A percentile compares a stretch with the other conserved stretches of the same genome.
Conservation (phyloP, 2,888 invertebrate species). For the Eupithecia subfuscata region DNA sequence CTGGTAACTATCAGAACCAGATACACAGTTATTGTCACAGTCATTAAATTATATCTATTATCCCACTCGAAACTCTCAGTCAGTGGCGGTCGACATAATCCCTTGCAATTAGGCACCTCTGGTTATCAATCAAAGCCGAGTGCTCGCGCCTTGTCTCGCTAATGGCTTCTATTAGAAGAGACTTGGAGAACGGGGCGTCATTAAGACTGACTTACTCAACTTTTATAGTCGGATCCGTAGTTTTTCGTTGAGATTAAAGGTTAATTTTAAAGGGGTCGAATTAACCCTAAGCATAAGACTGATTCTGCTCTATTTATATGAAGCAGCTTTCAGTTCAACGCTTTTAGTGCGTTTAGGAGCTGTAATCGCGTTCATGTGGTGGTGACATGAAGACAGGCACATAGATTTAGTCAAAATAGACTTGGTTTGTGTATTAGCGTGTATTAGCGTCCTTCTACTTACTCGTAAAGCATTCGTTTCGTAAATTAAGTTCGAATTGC, state of each 20-base stretch:
- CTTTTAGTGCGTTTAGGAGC: neutral
- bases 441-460: neutral
- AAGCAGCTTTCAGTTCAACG: neutral
- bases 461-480: neutral
- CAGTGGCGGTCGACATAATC: neutral
- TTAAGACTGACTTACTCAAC: neutral
- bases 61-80: neutral
- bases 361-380: neutral
- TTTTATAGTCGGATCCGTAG: constrained; percentile 2
- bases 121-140: constrained; percentile 34
- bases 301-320: neutral
- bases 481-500: neutral
- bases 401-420: no score
- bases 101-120: constrained; percentile 25
- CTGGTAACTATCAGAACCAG: constrained; percentile 1
- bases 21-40: neutral
- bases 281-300: neutral
- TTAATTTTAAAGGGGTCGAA: neutral
- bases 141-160: constrained; percentile 6
- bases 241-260: neutral
- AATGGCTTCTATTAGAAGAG: constrained; percentile 19
- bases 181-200: neutral
- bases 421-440: neutral
- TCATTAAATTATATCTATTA: constrained; percentile 20
- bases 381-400: neutral